Base-by-base conservation (phyloP, 2,797 vertebrate species). In the Esox lucius region DNA sequence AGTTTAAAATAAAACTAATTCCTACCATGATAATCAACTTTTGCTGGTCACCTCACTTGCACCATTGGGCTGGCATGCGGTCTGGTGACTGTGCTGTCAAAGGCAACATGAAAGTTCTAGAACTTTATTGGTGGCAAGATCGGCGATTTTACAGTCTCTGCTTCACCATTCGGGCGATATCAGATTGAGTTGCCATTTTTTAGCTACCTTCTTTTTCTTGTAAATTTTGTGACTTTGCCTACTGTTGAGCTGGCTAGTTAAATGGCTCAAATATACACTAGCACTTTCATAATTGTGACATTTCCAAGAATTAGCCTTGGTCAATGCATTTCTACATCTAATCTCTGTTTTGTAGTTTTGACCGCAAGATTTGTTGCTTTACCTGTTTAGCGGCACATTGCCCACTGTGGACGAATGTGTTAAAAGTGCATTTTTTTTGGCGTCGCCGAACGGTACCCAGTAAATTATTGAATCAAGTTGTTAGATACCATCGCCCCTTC, bases 41-140 rank as follows among this genome's bases (percentile, higher is more conserved):
- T 46, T 46, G 11, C 42, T 11, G 9, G 42, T 46, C 42, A 46
- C 42, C 11, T 46, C 42, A 2, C 9, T 46, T 46, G 42, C 42
- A 46, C 42, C 12, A 3, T 46, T 46, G 9, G 42, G 42, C 8
- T 46, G 42, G 42, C 42, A 46, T 46, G 42, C 12, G 42, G 42
- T 46, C 42, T 46, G 42, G 42, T 46, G 26, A 17, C 62, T 68
- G 65, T 64, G 28, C 28, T 31, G 62, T 65, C 28, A 16, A 19
- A 8, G 2, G n/a, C 33, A 62, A 4, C 61, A 4, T n/a, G 78
- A 79, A 79, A 73, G 74, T 79, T 79, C 78, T 59, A 73, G 78
- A 75, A 59, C 53, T 59, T 22, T 22, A 59, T 59, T n/a, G 53
- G 8, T 59, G 56, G n/a, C n/a, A 3, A n/a, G 53, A 56, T 56